Conservation (phyloP, 2,797 vertebrate genomes). For the Pantherophis vulpinus region DNA sequence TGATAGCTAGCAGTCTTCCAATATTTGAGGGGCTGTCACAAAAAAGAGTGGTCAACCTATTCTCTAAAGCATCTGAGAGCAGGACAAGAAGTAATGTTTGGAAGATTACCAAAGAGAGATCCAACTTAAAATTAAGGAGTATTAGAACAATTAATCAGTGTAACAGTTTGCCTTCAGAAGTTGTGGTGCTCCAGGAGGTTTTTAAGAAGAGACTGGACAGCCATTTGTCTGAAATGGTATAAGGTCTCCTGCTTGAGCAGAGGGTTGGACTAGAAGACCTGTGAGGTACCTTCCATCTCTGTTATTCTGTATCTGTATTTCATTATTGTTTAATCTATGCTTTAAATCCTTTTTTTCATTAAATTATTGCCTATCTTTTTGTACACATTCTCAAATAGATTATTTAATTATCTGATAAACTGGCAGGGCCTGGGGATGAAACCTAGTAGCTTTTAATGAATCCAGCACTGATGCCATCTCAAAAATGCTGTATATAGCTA, state of each 20-base stretch:
- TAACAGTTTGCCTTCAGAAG: not conserved
- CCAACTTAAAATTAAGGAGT: not conserved
- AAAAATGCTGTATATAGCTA: not conserved
- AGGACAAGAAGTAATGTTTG: not conserved
- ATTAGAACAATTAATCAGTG: not conserved
- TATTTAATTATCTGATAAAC: not conserved
- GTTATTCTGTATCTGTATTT: not conserved
- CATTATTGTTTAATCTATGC: not conserved
- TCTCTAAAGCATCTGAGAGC: not conserved
- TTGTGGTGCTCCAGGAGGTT: not conserved
- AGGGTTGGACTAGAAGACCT: not conserved
- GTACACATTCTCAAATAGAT: not conserved
- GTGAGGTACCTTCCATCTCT: not conserved
- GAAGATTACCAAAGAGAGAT: not conserved
- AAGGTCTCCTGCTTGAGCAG: not conserved
- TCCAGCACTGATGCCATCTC: not conserved
- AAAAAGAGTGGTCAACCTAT: not conserved
- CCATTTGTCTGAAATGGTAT: not conserved
- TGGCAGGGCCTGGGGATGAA: not conserved
- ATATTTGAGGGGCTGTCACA: not conserved
- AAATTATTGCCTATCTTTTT: not conserved
- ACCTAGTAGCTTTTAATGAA: not conserved
- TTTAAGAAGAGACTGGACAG: not conserved
- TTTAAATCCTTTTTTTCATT: not conserved
- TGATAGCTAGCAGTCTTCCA: not conserved